Evolutionary conservation across 2,888 invertebrate genomes (phyloP).

Genomic region (Gryllus longicercus): DNA sequence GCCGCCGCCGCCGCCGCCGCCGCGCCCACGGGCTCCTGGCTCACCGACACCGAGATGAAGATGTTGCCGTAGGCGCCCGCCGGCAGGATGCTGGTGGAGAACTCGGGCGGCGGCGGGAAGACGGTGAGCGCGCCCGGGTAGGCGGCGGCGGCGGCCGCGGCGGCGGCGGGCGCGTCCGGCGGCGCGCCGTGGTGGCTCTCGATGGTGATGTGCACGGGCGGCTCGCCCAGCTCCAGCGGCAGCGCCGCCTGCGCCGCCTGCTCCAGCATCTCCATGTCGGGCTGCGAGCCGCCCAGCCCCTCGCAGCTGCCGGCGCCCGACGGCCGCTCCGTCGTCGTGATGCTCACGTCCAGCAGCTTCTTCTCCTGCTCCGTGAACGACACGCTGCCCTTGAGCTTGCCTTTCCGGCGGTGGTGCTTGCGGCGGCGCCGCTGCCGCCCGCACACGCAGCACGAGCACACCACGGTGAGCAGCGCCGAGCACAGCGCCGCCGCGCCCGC

Average conservation of each 20-base stretch:
- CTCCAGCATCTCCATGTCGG: conserved; percentile 54
- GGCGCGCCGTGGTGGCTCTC: conserved; percentile 46
- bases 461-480: conserved; percentile 57
- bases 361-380: conserved; percentile 87
- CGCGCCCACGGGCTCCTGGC: conserved; percentile 59
- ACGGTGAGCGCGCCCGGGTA: conserved; percentile 51
- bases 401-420: conserved; percentile 54
- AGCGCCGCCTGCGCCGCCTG: conserved; percentile 42
- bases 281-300: conserved; percentile 64
- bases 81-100: conserved; percentile 54
- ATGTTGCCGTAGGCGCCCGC: conserved; percentile 68
- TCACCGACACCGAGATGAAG: conserved; percentile 77
- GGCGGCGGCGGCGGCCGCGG: conserved; percentile 47
- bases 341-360: conserved; percentile 76
- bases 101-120: conserved; percentile 57
- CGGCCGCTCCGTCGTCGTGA: conserved; percentile 62
- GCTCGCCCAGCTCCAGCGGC: conserved; percentile 44
- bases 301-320: conserved; percentile 59
- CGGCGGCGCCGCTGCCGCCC: conserved; percentile 50
- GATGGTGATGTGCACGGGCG: conserved; percentile 52
- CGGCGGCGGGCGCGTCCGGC: conserved; percentile 40
- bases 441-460: conserved; percentile 56
- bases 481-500: conserved; percentile 66
- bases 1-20: conserved; percentile 38
- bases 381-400: conserved; percentile 72